Evolutionary conservation across 2,113 vertebrate species (phyloP).

Genomic region (Scalopus aquaticus): DNA sequence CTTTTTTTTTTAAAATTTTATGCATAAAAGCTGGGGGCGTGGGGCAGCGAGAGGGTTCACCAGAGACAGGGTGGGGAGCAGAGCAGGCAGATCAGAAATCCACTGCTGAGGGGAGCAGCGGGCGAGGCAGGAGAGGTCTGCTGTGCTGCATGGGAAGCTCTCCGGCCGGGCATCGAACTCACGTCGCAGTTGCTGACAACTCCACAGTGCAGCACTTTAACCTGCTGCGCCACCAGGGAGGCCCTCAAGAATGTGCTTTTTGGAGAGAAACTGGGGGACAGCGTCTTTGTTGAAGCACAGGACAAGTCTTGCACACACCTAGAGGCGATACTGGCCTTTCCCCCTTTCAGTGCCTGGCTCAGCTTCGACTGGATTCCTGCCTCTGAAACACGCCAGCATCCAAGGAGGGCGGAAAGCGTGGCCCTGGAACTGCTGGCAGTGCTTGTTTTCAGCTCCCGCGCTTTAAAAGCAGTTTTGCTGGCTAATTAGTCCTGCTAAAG

Average conservation of each 20-base stretch:
- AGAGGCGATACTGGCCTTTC: not conserved
- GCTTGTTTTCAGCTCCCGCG: not conserved
- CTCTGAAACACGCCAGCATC: not conserved
- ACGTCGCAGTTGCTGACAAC: too few species aligned
- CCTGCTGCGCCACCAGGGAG: too few species aligned
- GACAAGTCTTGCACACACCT: not conserved
- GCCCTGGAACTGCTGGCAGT: not conserved
- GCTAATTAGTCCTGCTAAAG: not conserved
- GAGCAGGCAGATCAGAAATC: too few species aligned
- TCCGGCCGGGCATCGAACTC: too few species aligned
- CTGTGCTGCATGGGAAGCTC: too few species aligned
- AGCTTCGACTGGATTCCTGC: not conserved
- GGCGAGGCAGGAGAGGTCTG: too few species aligned
- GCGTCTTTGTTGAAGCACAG: not conserved
- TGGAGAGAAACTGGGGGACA: not conserved
- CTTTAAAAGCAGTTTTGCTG: not conserved
- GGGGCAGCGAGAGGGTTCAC: too few species aligned
- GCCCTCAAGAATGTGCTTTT: not conserved
- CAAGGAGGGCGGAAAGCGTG: not conserved
- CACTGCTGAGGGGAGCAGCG: too few species aligned
- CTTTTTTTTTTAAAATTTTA: too few species aligned
- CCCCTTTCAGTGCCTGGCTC: not conserved
- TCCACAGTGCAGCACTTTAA: too few species aligned
- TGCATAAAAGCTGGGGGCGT: too few species aligned
- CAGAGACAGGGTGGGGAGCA: too few species aligned